A percentile compares a stretch with the other conserved stretches of the same genome.
These are phyloP conservation scores for Trichonephila inaurata DNA, from an alignment of 1,140 invertebrate genomes.

Conservation along the genomic window DNA sequence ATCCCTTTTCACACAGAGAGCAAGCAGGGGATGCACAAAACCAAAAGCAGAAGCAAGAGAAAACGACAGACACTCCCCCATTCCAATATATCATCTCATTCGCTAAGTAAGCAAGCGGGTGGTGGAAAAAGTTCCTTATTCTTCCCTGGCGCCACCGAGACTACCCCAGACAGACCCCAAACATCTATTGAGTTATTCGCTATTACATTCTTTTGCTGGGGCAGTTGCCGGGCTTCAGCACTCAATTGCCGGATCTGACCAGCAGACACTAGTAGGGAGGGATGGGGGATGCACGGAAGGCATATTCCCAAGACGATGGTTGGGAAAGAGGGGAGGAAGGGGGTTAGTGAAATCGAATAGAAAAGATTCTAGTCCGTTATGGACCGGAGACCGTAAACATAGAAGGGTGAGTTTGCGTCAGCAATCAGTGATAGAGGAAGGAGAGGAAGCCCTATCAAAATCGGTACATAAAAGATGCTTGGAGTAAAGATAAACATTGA, in stretches of 20 bases:
- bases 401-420: not conserved
- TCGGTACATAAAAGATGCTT: not conserved
- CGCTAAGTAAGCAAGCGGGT: constrained; percentile 24
- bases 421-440: not conserved
- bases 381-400: not conserved
- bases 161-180: not conserved
- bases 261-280: not conserved
- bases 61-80: not conserved
- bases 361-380: too few relatives aligned
- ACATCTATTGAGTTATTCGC: constrained; percentile 19
- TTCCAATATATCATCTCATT: constrained; percentile 3
- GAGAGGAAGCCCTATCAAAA: not conserved
- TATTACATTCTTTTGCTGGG: not conserved
- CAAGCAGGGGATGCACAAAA: not conserved
- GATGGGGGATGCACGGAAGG: not conserved
- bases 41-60: too few relatives aligned
- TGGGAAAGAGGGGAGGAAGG: too few relatives aligned
- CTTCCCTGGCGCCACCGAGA: not conserved
- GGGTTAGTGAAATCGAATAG: too few relatives aligned
- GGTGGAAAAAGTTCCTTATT: not conserved
- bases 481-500: not conserved
- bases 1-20: not conserved
- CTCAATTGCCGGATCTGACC: not conserved
- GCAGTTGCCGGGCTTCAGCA: constrained; percentile 18
- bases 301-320: not conserved